These are phyloP conservation scores for Sardina pilchardus DNA, from an alignment of 2,113 vertebrate genomes.

Conservation along the genomic window DNA sequence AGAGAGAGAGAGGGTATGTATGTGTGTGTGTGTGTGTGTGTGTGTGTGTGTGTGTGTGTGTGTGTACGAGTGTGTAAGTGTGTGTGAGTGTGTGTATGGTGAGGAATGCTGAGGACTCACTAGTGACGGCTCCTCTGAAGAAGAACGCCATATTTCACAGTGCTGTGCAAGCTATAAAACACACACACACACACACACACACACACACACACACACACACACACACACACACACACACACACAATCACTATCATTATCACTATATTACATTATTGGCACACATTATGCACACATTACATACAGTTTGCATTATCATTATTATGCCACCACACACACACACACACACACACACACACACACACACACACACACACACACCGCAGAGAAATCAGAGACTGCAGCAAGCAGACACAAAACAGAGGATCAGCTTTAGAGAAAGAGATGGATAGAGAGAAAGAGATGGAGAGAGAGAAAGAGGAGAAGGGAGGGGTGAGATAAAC, in stretches of 20 bases:
- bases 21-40: slow-evolving; percentile 18
- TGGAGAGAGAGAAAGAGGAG: not conserved
- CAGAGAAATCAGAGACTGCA: not conserved
- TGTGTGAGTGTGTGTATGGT: not conserved
- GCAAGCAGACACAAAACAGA: not conserved
- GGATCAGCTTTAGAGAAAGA: not conserved
- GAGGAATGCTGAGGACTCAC: slow-evolving; percentile 31
- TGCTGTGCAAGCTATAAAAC: slow-evolving; percentile 26
- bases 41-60: not conserved
- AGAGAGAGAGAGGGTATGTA: not conserved
- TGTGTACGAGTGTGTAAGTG: not conserved
- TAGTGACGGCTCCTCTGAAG: slow-evolving; percentile 43
- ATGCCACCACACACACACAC: not conserved
- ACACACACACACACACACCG: not conserved
- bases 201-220: slow-evolving; percentile 1
- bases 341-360: not conserved
- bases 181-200: slow-evolving; percentile 13
- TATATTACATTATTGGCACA: too few species aligned
- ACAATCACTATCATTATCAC: not conserved
- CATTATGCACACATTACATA: too few species aligned
- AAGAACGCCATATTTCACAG: slow-evolving; percentile 41
- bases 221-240: not conserved
- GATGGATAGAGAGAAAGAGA: not conserved
- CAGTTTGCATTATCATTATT: too few species aligned
- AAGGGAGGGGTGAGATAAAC: not conserved